phyloP scores from a whole-genome alignment of 2,888 invertebrate genomes.

The Graphium colonna region DNA sequence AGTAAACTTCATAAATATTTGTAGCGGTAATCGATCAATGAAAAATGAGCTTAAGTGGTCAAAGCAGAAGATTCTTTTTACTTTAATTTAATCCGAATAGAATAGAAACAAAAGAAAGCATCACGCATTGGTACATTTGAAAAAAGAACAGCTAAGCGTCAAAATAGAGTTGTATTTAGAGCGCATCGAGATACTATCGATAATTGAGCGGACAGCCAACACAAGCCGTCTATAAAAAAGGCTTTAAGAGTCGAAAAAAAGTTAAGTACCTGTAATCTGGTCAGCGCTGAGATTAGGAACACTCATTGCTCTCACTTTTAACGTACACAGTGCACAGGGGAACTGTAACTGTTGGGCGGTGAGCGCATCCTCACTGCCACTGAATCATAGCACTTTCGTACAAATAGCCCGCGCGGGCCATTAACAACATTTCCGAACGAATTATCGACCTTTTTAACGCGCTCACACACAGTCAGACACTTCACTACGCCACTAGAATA shows the following conservation, averaged over 20 bases:
- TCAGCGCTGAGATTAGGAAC: slow-evolving; percentile 72
- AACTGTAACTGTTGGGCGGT: slow-evolving; percentile 37
- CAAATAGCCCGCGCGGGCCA: slow-evolving; percentile 50
- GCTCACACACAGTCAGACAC: slow-evolving; percentile 34
- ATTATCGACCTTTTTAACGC: slow-evolving; percentile 48
- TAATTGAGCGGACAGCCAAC: slow-evolving; percentile 11
- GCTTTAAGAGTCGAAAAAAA: slow-evolving; percentile 22
- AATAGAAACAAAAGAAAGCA: no score
- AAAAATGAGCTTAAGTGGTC: no score
- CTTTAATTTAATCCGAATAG: no score
- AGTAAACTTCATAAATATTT: no score
- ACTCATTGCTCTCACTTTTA: slow-evolving; percentile 58
- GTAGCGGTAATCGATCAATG: no score
- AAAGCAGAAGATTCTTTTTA: no score
- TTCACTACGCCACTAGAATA: slow-evolving; percentile 20
- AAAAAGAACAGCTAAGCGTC: neutral
- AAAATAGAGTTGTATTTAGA: slow-evolving; percentile 8
- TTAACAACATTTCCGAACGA: slow-evolving; percentile 51
- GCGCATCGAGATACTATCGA: slow-evolving; percentile 1
- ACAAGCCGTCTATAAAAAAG: slow-evolving; percentile 14
- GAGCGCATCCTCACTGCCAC: slow-evolving; percentile 54
- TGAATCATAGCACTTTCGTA: slow-evolving; percentile 62
- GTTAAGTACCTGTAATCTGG: slow-evolving; percentile 64
- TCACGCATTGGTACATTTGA: neutral
- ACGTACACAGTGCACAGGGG: slow-evolving; percentile 37